Conservation (phyloP, 2,888 invertebrate genomes). For the Tetranychus piercei region DNA sequence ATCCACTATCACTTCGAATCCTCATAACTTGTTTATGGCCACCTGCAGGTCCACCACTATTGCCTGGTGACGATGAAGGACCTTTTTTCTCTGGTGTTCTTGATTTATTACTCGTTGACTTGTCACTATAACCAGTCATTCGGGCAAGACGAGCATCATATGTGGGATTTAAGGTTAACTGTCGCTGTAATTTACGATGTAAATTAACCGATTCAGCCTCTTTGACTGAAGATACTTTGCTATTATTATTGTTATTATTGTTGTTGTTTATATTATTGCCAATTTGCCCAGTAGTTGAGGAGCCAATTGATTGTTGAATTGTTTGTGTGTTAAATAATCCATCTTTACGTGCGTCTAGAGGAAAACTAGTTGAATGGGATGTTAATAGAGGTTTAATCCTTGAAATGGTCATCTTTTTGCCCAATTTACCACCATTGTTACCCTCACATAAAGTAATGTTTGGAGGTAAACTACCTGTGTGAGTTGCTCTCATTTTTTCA, state of each 20-base stretch:
- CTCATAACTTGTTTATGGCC: constrained; percentile 13
- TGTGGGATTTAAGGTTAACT: constrained; percentile 59
- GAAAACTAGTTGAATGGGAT: neutral
- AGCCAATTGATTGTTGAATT: neutral
- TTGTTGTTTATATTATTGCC: constrained; percentile 1
- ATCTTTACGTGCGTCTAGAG: neutral
- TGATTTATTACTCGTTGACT: neutral
- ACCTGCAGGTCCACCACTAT: neutral
- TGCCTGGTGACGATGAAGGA: neutral
- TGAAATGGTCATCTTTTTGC: constrained; percentile 40
- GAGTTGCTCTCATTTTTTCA: constrained; percentile 35
- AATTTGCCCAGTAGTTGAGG: neutral
- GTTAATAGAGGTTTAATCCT: constrained; percentile 39
- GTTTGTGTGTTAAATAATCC: neutral
- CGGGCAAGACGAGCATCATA: constrained; percentile 51
- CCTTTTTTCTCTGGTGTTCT: constrained; percentile 7
- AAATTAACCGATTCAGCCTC: constrained; percentile 34
- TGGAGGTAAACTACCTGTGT: constrained; percentile 35
- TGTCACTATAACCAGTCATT: constrained; percentile 6
- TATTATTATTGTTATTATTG: constrained; percentile 14
- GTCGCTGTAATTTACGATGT: constrained; percentile 58
- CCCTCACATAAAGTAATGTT: constrained; percentile 27
- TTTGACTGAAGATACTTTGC: constrained; percentile 11
- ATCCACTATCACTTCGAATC: constrained; percentile 23
- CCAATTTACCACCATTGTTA: constrained; percentile 22